Base-by-base conservation (phyloP, 2,888 invertebrate genomes). In the Camponotus fellah region DNA sequence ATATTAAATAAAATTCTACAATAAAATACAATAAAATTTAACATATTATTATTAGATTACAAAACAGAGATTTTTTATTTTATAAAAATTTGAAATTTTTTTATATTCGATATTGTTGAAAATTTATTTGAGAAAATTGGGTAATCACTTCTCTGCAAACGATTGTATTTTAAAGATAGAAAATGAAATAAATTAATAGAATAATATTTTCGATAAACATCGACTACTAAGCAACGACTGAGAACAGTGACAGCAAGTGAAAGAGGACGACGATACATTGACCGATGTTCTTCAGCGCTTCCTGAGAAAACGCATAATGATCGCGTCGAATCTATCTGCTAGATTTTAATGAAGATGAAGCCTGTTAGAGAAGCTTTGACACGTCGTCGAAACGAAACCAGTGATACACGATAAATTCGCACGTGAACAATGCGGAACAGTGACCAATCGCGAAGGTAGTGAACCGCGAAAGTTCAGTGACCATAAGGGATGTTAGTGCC, bases 401-500 rank as follows among this genome's bases (percentile, higher is more conserved):
- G 79, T 80, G 79, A 79, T 58, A 60, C 26, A 26, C 17, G 17
- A 66, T 37, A 34, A n/a, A 79, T 60, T 65, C 75, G 68, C 68
- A 62, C 80, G 85, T 85, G 89, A 87, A 86, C 60, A 72, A 81
- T 65, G 83, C 62, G 85, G 82, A 86, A 69, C 75, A 92, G 93
- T 92, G 93, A 91, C 86, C 85, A 84, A 89, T 85, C 82, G 77
- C 82, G 86, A 88, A 88, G 89, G 86, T 88, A 91, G 92, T 92
- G 92, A 89, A 87, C 84, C 88, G 88, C 86, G 83, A 92, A 93
- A 94, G 94, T 94, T 94, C 93, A 94, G 94, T 94, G 94, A 94
- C 93, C 93, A 94, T 93, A 92, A 92, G 90, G 91, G 92, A 93
- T 92, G 90, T 92, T 92, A 93, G 94, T 94, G 94, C 93, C 94